phyloP scores from a whole-genome alignment of 2,797 vertebrate genomes.

The Periparus ater region DNA sequence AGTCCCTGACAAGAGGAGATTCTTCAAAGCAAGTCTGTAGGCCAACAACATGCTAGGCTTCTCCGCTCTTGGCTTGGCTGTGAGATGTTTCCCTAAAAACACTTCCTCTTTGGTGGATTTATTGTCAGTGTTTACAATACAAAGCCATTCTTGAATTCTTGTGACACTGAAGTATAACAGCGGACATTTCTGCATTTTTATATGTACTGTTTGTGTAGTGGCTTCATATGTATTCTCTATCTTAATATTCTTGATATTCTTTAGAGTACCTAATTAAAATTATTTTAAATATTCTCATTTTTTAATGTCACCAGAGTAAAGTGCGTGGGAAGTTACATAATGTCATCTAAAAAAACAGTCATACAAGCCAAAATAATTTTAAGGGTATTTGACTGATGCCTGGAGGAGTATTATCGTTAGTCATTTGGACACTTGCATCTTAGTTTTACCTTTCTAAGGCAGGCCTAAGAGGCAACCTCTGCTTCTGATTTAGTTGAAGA shows the following conservation, averaged over 20 bases:
- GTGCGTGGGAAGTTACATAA: background rate
- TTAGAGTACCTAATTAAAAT: constrained; percentile 12
- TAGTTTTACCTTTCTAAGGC: background rate
- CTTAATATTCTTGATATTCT: background rate
- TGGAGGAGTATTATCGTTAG: background rate
- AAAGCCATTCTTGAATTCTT: background rate
- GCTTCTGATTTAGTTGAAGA: background rate
- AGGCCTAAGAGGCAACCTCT: background rate
- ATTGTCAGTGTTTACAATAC: background rate
- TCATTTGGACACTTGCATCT: background rate
- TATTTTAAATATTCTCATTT: background rate
- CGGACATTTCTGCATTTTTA: background rate
- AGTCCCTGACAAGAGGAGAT: background rate
- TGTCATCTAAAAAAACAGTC: background rate
- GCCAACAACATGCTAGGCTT: background rate
- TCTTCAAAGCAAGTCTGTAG: background rate
- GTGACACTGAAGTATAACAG: background rate
- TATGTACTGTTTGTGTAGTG: background rate
- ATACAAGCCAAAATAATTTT: background rate
- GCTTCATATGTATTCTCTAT: background rate
- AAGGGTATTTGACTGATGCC: background rate
- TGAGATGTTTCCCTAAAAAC: background rate
- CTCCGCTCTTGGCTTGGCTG: background rate
- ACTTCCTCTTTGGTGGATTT: background rate
- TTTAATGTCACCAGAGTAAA: background rate